These are phyloP conservation scores for Carposina sasakii DNA, from an alignment of 1,140 invertebrate species.

Conservation along the genomic window DNA sequence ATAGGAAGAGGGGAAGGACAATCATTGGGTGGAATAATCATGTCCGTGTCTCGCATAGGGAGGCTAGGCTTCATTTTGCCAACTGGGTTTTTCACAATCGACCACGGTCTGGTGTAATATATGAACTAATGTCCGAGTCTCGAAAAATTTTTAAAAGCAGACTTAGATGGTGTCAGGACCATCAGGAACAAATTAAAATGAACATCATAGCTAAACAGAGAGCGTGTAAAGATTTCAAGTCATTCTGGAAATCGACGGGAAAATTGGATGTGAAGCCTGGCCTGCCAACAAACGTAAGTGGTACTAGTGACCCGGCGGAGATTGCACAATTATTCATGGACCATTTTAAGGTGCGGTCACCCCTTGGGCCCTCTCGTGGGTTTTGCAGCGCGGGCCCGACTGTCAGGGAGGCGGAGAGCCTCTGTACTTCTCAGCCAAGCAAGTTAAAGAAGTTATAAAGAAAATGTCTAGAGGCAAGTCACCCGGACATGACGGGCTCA, in stretches of 20 bases:
- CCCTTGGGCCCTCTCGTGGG: neutral
- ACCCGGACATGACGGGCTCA: slow-evolving; percentile 5
- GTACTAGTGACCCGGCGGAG: neutral
- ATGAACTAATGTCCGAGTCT: neutral
- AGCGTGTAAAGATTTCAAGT: neutral
- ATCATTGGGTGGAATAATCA: neutral
- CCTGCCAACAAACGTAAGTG: neutral
- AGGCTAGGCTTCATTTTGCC: neutral
- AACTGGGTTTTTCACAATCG: neutral
- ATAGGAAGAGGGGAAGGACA: neutral
- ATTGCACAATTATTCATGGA: neutral
- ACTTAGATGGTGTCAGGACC: no score
- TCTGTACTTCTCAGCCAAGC: neutral
- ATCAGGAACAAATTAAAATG: slow-evolving; percentile 7
- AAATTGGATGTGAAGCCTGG: neutral
- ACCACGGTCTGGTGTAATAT: neutral
- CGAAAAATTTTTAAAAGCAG: neutral
- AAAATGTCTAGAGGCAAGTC: neutral
- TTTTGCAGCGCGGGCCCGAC: no score
- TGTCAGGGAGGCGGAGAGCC: neutral
- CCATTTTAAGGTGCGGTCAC: slow-evolving; percentile 3
- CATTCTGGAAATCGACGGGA: neutral
- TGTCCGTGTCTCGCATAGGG: neutral
- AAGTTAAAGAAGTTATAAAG: neutral
- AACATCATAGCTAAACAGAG: neutral